phyloP scores from a whole-genome alignment of 2,797 vertebrate species.

The Poeciliopsis infans region DNA sequence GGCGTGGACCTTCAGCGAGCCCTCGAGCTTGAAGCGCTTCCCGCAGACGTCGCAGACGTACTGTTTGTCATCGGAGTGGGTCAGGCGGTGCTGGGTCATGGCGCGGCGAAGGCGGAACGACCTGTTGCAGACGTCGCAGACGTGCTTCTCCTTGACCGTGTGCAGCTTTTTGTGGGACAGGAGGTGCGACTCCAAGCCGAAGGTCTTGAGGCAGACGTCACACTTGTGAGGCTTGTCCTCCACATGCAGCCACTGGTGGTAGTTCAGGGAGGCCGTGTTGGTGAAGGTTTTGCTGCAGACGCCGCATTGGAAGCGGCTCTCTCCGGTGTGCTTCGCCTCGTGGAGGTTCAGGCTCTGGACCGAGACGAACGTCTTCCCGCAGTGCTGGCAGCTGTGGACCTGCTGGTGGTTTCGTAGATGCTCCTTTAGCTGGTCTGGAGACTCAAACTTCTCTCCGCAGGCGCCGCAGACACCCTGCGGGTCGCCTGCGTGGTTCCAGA shows the following conservation, averaged over 20 bases:
- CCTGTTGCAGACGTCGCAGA: constrained; percentile 38
- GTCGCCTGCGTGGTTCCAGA: constrained; percentile 49
- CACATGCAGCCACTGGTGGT: constrained; percentile 46
- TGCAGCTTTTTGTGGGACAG: constrained; percentile 29
- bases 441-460: constrained; percentile 15
- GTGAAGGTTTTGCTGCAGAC: constrained; percentile 44
- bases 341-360: constrained; percentile 21
- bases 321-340: constrained; percentile 12
- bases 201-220: constrained; percentile 25
- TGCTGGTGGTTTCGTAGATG: constrained; percentile 39
- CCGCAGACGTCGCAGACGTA: constrained; percentile 47
- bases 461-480: constrained; percentile 26
- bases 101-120: constrained; percentile 23
- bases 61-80: constrained; percentile 31
- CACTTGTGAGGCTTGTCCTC: constrained; percentile 47
- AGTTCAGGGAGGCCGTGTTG: constrained; percentile 2
- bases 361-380: constrained; percentile 44
- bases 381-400: constrained; percentile 29
- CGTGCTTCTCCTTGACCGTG: constrained; percentile 5
- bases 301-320: constrained; percentile 24
- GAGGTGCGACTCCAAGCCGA: constrained; percentile 34
- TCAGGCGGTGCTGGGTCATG: constrained; percentile 35
- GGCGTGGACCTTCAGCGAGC: constrained; percentile 33
- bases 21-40: constrained; percentile 37
- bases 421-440: constrained; percentile 10